phyloP scores from a whole-genome alignment of 2,113 vertebrate species.

The Colinus virginianus region DNA sequence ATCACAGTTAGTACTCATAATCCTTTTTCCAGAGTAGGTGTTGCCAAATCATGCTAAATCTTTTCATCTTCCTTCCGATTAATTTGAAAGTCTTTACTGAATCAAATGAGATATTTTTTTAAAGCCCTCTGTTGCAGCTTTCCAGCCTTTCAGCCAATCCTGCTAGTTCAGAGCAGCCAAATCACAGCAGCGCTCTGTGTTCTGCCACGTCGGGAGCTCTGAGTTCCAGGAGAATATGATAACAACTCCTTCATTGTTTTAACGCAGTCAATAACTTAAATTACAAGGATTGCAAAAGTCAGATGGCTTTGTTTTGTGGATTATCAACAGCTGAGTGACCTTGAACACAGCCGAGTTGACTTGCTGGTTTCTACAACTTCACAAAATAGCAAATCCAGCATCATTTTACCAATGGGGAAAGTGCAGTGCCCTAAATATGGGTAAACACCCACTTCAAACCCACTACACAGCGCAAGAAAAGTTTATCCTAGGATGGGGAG shows the following conservation, averaged over 20 bases:
- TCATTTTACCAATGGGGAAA: slow-evolving; percentile 15
- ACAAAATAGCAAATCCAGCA: not conserved
- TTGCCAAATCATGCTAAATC: slow-evolving; percentile 77
- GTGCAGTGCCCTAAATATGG: not conserved
- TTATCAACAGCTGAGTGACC: slow-evolving; percentile 68
- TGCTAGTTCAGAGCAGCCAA: slow-evolving; percentile 50
- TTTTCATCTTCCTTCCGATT: slow-evolving; percentile 81
- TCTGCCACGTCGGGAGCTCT: slow-evolving; percentile 23
- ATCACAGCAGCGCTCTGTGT: slow-evolving; percentile 40
- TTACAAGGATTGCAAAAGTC: slow-evolving; percentile 15
- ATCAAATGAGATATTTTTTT: slow-evolving; percentile 70
- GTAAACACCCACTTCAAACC: not conserved
- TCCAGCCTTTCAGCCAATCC: slow-evolving; percentile 47
- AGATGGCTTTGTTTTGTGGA: slow-evolving; percentile 46
- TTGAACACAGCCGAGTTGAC: slow-evolving; percentile 46
- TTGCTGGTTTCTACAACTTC: slow-evolving; percentile 42
- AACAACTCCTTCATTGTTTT: slow-evolving; percentile 39
- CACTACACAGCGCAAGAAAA: not conserved
- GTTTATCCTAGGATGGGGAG: not conserved
- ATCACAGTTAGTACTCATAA: slow-evolving; percentile 76
- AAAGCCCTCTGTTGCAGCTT: slow-evolving; percentile 47
- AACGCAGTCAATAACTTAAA: slow-evolving; percentile 51
- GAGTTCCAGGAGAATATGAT: slow-evolving; percentile 17
- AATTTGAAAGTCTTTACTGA: slow-evolving; percentile 79
- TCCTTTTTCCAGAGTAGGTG: slow-evolving; percentile 80